Evolutionary conservation across 2,113 vertebrate species (phyloP), one percentile per base, ranked within the genome.

Genomic region (Sardina pilchardus): DNA sequence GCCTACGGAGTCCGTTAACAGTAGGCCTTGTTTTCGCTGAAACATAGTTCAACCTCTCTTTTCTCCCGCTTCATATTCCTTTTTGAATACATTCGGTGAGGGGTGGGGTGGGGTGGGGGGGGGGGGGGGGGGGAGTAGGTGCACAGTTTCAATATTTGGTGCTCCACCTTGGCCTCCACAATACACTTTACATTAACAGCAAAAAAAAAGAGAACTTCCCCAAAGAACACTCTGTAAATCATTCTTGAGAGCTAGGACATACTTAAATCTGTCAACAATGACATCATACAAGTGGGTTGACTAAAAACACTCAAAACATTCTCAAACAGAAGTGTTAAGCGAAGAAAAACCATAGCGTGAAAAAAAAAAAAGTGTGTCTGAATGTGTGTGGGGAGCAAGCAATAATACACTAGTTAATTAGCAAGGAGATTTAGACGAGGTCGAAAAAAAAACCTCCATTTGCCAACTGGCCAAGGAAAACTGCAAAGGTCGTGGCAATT

Each of bases 401-500:
- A 84, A 9, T 83, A 86, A 89, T 87, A 87, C 81, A 17, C 42
- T 5, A n/a, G 71, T 88, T 88, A 88, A 91, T 93, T 90, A 93
- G 85, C 81, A 84, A 82, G 30, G 43, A 71, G 80, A 56, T 88
- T 82, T 42, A 87, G 44, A 67, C 42, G n/a, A n/a, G 34, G 30
- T 75, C 17, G 26, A 36, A 71, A 85, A 81, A 83, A 84, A 87
- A 43, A 81, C 59, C 78, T 81, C 56, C 85, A 83, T 87, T 89
- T 88, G 81, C 82, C 87, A 45, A 53, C 80, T 85, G 67, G 86
- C 89, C 85, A 87, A 90, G 88, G 87, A 88, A 91, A 93, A 92
- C 87, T 85, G 86, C 85, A 91, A 89, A 90, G 90, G 91, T 91
- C 86, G 80, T 39, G 88, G 91, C 89, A 94, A 92, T 93, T 93